Evolutionary conservation across 2,113 vertebrate genomes (phyloP), one percentile per base, ranked within the genome.

Genomic region (Labrus mixtus): DNA sequence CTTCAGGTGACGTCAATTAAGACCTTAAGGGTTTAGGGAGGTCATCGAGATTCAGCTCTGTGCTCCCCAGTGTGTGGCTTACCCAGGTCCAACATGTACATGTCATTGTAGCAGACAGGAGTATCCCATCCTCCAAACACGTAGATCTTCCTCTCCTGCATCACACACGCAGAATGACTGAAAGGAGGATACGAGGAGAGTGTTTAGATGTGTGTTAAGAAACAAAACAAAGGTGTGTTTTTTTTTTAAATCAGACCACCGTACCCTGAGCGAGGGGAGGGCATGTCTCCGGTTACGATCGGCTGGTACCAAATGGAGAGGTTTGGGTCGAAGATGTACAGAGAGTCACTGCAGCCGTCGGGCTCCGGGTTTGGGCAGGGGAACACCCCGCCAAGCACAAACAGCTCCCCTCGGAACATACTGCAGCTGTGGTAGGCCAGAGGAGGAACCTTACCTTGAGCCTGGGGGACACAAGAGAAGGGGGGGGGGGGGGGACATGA

Each of bases 231-330:
- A 3, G 1, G 1, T 10, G 1, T 15, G 37, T 2, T 6, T 23
- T n/a, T 46, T 2, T 6, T 23, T n/a, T 46, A 39, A 54, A 54
- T 55, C 0, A 10, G 58, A 8, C 20, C 2, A 1, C 64, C 89
- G 86, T 78, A 96, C 95, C 95, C 94, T 62, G 95, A 96, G 63
- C 95, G 94, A 6, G 95, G 90, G 17, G 94, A 85, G 10, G 95
- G 95, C 11, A 70, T 84, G 57, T 92, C 81, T 7, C 95, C 95
- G 0, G 90, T 93, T 60, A 96, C 93, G 11, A 96, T 95, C 25
- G 95, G 95, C 84, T 95, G 93, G 83, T 96, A 96, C 95, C 95
- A 96, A 80, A 96, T 95, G 81, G 94, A 93, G 77, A 95, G 92
- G 59, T 94, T 78, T 12, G 94, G 95, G 68, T 95, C 93, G 45